Conservation (phyloP, 2,113 vertebrate species). For the Campylorhamphus procurvoides region DNA sequence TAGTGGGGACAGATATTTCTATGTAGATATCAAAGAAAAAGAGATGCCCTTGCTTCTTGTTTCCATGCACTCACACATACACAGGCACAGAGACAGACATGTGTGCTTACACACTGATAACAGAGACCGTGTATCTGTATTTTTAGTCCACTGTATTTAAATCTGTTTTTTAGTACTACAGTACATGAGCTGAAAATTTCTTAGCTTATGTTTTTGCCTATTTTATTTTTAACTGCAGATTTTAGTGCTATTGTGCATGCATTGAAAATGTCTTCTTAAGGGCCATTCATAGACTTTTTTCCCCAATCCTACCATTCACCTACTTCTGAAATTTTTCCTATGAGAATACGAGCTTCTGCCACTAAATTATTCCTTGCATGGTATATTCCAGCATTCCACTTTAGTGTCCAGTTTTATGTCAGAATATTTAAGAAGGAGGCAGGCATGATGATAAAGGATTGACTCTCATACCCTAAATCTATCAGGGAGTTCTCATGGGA, state of each 20-base stretch:
- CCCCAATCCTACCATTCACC: background rate
- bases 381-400: slow-evolving; percentile 5
- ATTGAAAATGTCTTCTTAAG: background rate
- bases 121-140: background rate
- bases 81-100: background rate
- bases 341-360: background rate
- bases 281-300: background rate
- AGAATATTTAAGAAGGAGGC: background rate
- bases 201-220: background rate
- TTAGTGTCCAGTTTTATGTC: slow-evolving; percentile 25
- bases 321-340: background rate
- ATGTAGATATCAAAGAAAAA: background rate
- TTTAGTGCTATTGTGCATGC: background rate
- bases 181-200: background rate
- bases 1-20: background rate
- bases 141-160: background rate
- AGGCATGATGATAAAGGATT: slow-evolving; percentile 13
- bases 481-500: background rate
- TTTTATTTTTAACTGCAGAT: background rate
- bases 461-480: slow-evolving; percentile 6
- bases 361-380: background rate
- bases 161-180: background rate
- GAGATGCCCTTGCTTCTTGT: background rate
- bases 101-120: background rate
- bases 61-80: background rate